A percentile compares a stretch with the other conserved stretches of the same genome.
Evolutionary conservation across 1,140 invertebrate species (phyloP).

Genomic region (Platyscapa corneri): DNA sequence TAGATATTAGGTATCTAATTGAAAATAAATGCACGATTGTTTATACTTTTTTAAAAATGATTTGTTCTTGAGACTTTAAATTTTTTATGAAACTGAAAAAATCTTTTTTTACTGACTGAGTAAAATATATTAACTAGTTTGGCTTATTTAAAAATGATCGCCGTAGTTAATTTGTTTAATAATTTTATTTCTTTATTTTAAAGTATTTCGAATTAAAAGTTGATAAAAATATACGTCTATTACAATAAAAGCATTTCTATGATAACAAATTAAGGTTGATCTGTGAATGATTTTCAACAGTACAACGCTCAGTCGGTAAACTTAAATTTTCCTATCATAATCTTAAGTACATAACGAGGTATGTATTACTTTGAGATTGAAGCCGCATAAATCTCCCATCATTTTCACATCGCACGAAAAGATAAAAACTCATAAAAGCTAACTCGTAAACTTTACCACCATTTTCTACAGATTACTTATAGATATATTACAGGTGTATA

Average conservation of each 20-base stretch:
- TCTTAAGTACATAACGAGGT: slow-evolving; percentile 4
- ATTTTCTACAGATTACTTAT: slow-evolving; percentile 30
- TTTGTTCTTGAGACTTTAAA: neutral
- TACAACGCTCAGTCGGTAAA: slow-evolving; percentile 25
- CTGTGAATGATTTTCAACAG: neutral
- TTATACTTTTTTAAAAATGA: neutral
- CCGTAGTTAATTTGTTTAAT: no score
- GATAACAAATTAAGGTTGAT: neutral
- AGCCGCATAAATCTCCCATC: neutral
- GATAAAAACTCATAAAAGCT: neutral
- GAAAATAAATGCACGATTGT: neutral
- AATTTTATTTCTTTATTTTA: no score
- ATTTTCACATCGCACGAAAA: slow-evolving; percentile 12
- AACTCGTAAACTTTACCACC: slow-evolving; percentile 27
- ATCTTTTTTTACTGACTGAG: neutral
- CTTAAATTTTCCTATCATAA: neutral
- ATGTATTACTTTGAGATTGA: neutral
- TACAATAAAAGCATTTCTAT: neutral
- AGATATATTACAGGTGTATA: slow-evolving; percentile 39
- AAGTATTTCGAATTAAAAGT: neutral
- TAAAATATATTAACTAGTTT: neutral
- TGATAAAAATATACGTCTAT: neutral
- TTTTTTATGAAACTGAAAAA: slow-evolving; percentile 7
- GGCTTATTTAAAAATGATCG: no score
- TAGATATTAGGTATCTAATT: neutral